Base-by-base conservation (phyloP, 2,113 vertebrate genomes). In the Chaetorhynchus papuensis region DNA sequence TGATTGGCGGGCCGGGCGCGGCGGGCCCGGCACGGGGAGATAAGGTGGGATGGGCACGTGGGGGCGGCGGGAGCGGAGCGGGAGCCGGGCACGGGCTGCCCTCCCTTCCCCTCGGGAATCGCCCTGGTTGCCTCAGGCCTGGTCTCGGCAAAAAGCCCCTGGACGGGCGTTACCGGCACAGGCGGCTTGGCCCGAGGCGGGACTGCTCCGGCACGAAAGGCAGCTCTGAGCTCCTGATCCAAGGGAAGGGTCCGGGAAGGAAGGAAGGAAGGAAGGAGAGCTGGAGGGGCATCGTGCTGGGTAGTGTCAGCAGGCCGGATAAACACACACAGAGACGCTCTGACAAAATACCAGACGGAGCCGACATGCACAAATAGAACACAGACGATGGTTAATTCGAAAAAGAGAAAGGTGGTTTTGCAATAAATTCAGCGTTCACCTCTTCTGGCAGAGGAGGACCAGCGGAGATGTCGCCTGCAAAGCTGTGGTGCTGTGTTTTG, bases 1-100 rank as follows among this genome's bases (percentile, higher is more conserved):
- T 90, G 94, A 97, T 98, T 98, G 97, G 98, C 76, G 65, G 64
- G 41, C 19, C 14, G n/a, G 26, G 66, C 7, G n/a, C 53, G 66
- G 57, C 75, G 83, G 74, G 84, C 64, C 13, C 31, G 53, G n/a
- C 71, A 27, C 28, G 16, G 60, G n/a, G 11, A 11, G 47, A 1
- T 28, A 33, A 5, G 4, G 45, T 19, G 61, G 19, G 45, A 1
- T 7, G 82, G 57, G 77, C 15, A 10, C 23, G 14, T 39, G 61
- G 15, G 23, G 12, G 52, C 0, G 4, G 65, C 2, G 5, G 21
- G 13, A 17, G 0, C 5, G 27, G 14, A 8, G 0, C 10, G 39
- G 41, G 31, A 21, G 13, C 2, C 3, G 31, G 11, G 50, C 5
- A 0, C 1, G 23, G 39, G n/a, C n/a, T n/a, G n/a, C n/a, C n/a